Percentiles rank a stretch among this genome's conserved stretches.
These are phyloP conservation scores for Oceanites oceanicus DNA, from an alignment of 2,113 vertebrate species.

Conservation along the genomic window DNA sequence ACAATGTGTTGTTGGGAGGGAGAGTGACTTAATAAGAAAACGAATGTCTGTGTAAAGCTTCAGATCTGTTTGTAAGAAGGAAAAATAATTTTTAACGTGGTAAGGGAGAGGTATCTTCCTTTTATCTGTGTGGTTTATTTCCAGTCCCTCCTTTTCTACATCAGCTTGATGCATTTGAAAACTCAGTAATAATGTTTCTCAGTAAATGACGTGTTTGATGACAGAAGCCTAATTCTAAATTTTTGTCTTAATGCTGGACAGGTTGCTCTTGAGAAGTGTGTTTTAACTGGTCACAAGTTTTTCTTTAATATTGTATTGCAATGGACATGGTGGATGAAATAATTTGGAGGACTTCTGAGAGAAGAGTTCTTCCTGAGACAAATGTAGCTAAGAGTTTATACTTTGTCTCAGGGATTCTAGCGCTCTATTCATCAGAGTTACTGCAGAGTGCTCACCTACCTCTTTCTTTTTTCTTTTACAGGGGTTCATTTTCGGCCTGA, in stretches of 20 bases:
- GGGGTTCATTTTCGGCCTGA: constrained; percentile 18
- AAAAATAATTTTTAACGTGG: not conserved
- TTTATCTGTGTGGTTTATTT: not conserved
- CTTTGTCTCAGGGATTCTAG: not conserved
- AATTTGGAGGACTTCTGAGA: not conserved
- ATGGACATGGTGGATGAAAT: not conserved
- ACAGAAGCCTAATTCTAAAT: not conserved
- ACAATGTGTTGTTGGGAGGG: not conserved
- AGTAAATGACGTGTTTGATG: not conserved
- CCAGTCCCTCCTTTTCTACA: not conserved
- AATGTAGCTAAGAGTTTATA: not conserved
- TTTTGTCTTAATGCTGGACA: not conserved
- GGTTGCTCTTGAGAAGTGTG: not conserved
- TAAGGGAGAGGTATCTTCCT: not conserved
- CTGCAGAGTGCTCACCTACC: not conserved
- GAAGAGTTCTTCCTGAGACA: not conserved
- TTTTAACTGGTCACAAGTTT: not conserved
- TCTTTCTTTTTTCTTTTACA: not conserved
- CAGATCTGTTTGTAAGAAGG: not conserved
- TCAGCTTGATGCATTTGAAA: not conserved
- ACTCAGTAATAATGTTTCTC: not conserved
- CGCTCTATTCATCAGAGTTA: not conserved
- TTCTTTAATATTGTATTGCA: not conserved
- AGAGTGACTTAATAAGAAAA: not conserved
- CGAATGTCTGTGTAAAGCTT: not conserved